Conservation (phyloP, 2,888 invertebrate species). For the Danaus chrysippus region DNA sequence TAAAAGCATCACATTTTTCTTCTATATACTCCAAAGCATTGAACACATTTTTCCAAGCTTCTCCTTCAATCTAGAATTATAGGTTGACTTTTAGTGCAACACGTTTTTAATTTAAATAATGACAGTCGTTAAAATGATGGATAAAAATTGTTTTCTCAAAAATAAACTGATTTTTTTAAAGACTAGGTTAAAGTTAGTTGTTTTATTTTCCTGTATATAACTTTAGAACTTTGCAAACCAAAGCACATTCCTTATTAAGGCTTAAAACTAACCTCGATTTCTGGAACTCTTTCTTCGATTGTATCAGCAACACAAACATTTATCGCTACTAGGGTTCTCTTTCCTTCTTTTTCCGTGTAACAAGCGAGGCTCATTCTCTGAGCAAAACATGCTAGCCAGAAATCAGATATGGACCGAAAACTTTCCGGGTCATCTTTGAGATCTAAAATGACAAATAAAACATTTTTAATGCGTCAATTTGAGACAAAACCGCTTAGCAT, state of each 20-base stretch:
- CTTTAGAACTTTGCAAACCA: too few relatives aligned
- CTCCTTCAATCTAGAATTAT: conserved; percentile 44
- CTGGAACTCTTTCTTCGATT: conserved; percentile 24
- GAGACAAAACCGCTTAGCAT: too few relatives aligned
- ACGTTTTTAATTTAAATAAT: too few relatives aligned
- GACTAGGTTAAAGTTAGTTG: too few relatives aligned
- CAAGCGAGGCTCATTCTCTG: conserved; percentile 55
- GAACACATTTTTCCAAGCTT: conserved; percentile 51
- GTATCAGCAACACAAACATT: conserved; percentile 50
- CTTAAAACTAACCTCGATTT: conserved; percentile 21
- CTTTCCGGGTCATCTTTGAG: conserved; percentile 45
- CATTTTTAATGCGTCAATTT: not conserved
- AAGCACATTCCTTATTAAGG: too few relatives aligned
- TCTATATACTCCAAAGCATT: conserved; percentile 43
- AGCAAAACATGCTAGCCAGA: conserved; percentile 45
- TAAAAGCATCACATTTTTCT: conserved; percentile 39
- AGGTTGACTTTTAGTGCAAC: too few relatives aligned
- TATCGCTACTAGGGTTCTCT: conserved; percentile 47
- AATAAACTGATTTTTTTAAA: too few relatives aligned
- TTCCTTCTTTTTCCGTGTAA: conserved; percentile 47
- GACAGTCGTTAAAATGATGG: too few relatives aligned
- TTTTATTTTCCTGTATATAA: too few relatives aligned
- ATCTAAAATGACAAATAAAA: conserved; percentile 36
- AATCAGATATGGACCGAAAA: conserved; percentile 37
- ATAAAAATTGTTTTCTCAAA: too few relatives aligned